Evolutionary conservation across 2,888 invertebrate genomes (phyloP).

Genomic region (Drosophila setosimentum): DNA sequence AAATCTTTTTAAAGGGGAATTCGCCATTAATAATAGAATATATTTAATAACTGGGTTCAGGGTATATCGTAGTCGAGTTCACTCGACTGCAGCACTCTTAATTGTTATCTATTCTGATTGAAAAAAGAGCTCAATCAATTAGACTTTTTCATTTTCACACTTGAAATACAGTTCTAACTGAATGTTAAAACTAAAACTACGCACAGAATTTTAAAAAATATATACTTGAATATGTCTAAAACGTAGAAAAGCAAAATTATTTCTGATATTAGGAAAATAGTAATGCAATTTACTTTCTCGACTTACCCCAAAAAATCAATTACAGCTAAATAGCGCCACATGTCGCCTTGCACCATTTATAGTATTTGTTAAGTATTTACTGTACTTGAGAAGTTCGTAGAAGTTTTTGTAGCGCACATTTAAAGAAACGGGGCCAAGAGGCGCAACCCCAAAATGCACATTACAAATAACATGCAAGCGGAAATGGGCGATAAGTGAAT

Average conservation of each 20-base stretch:
- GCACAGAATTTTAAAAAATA: neutral
- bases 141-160: neutral
- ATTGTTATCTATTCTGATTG: neutral
- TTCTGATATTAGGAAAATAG: neutral
- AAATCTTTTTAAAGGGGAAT: no score
- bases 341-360: conserved; percentile 20
- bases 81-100: no score
- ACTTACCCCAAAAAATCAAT: conserved; percentile 12
- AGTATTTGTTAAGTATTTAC: conserved; percentile 28
- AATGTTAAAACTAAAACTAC: accelerated
- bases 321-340: neutral
- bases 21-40: no score
- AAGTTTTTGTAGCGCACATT: conserved; percentile 23
- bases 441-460: conserved; percentile 51
- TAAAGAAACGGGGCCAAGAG: conserved; percentile 48
- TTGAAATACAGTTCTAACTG: neutral
- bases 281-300: neutral
- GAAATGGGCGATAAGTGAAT: conserved; percentile 51
- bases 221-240: neutral
- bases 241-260: neutral
- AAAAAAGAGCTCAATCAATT: neutral
- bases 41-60: no score
- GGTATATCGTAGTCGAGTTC: no score
- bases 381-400: conserved; percentile 36
- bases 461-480: conserved; percentile 33